These are phyloP conservation scores for Chaetodon auriga DNA, from an alignment of 2,113 vertebrate genomes.

Conservation along the genomic window DNA sequence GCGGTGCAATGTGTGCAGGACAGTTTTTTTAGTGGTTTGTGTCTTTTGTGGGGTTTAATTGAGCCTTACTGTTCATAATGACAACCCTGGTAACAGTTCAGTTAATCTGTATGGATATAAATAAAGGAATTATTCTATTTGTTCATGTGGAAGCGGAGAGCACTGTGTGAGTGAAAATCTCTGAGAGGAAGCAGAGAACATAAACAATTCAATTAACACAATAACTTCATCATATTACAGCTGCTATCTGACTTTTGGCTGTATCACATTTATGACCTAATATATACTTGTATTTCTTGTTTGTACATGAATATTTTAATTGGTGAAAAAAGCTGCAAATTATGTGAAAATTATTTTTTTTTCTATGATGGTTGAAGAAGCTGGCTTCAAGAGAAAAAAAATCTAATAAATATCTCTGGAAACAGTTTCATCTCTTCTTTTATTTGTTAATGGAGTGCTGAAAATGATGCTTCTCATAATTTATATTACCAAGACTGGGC, in stretches of 20 bases:
- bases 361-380: constrained; percentile 70
- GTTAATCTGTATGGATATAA: neutral
- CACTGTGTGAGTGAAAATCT: constrained; percentile 10
- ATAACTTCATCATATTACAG: constrained; percentile 23
- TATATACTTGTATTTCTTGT: constrained; percentile 14
- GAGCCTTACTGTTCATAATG: constrained; percentile 46
- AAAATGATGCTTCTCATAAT: too few relatives aligned
- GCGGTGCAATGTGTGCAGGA: constrained; percentile 52
- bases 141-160: constrained; percentile 24
- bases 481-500: too few relatives aligned
- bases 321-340: constrained; percentile 38
- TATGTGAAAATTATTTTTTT: constrained; percentile 49
- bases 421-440: constrained; percentile 31
- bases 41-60: constrained; percentile 14
- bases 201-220: neutral
- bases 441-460: neutral
- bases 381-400: constrained; percentile 76
- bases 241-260: constrained; percentile 47
- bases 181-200: constrained; percentile 26
- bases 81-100: constrained; percentile 33
- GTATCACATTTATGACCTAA: constrained; percentile 13
- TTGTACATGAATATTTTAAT: constrained; percentile 41
- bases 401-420: constrained; percentile 68
- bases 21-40: neutral
- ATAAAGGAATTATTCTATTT: constrained; percentile 35